These are phyloP conservation scores for Mythimna vitellina DNA, from an alignment of 2,888 invertebrate genomes.

Conservation along the genomic window DNA sequence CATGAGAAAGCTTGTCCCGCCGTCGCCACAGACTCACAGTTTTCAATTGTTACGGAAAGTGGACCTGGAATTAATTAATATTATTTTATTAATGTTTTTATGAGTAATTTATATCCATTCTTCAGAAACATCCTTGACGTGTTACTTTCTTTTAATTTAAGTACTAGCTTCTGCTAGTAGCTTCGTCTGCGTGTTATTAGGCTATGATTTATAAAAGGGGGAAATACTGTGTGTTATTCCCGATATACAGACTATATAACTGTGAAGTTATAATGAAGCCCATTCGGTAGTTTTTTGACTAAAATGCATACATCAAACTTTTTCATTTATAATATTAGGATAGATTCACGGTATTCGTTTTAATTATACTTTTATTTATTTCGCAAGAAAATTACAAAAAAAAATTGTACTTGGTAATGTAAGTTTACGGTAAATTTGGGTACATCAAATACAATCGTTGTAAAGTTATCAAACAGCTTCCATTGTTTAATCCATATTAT, in stretches of 20 bases:
- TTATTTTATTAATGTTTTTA: conserved; percentile 23
- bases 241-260: too few species aligned
- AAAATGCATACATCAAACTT: too few species aligned
- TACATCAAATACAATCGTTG: not conserved
- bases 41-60: conserved; percentile 91
- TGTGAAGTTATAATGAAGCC: too few species aligned
- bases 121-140: not conserved
- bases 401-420: not conserved
- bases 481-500: conserved; percentile 21
- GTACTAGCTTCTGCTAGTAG: too few species aligned
- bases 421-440: not conserved
- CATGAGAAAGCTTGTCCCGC: conserved; percentile 92
- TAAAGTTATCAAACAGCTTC: not conserved
- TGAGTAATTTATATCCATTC: not conserved
- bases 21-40: conserved; percentile 91
- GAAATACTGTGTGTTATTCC: too few species aligned
- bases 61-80: conserved; percentile 87
- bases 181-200: too few species aligned
- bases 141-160: not conserved
- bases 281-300: too few species aligned
- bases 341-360: not conserved
- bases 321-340: too few species aligned
- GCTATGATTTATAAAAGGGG: too few species aligned
- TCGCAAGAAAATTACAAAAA: not conserved
- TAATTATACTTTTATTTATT: not conserved